Conservation (phyloP, 2,113 vertebrate genomes). For the Sceloporus undulatus region DNA sequence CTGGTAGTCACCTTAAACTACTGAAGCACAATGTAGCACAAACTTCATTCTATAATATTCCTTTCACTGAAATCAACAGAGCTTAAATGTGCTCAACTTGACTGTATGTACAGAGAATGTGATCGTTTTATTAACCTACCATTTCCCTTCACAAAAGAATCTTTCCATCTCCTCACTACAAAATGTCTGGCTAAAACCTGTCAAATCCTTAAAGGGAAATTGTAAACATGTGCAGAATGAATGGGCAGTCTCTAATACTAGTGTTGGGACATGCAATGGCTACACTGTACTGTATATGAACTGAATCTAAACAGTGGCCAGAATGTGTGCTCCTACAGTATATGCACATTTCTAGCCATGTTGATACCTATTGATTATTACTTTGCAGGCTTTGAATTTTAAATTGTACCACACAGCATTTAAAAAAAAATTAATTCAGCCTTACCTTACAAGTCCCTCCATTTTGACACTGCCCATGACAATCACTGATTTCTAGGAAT, state of each 20-base stretch:
- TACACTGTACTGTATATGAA: neutral
- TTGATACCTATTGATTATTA: neutral
- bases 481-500: constrained; percentile 86
- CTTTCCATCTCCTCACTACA: neutral
- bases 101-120: neutral
- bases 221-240: neutral
- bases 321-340: no score
- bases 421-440: neutral
- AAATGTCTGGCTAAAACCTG: neutral
- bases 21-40: neutral
- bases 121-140: neutral
- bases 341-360: neutral
- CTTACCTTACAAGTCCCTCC: constrained; percentile 92
- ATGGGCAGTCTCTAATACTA: neutral
- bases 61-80: neutral
- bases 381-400: neutral
- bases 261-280: neutral
- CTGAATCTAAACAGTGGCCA: neutral
- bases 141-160: neutral
- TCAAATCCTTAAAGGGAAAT: neutral
- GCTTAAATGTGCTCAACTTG: neutral
- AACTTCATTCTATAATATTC: neutral
- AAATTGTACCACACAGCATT: neutral
- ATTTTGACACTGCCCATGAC: constrained; percentile 92
- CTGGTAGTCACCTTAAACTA: neutral